A percentile compares a stretch with the other conserved stretches of the same genome.
Evolutionary conservation across 2,888 invertebrate genomes (phyloP).

Genomic region (Kuschelorhynchus macadamiae): DNA sequence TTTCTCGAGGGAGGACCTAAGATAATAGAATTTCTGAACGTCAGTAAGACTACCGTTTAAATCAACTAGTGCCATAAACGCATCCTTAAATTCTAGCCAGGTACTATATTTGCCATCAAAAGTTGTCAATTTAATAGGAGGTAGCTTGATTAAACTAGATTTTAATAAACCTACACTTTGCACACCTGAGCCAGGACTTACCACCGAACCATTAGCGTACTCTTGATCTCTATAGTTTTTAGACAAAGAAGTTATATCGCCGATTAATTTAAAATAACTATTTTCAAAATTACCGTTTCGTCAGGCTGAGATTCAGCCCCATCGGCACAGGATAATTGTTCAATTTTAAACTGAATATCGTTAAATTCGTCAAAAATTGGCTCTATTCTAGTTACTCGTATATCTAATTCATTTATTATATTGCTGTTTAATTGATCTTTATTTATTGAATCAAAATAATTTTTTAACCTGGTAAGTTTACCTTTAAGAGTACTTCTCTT

Average conservation of each 20-base stretch:
- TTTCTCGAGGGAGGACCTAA: conserved; percentile 1
- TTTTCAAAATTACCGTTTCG: conserved; percentile 1
- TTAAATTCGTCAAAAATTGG: conserved; percentile 3
- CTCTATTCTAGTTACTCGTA: background rate
- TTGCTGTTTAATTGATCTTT: no score
- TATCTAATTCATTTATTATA: background rate
- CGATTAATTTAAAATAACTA: conserved; percentile 4
- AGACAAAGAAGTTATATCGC: background rate
- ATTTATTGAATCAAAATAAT: no score
- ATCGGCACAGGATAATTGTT: background rate
- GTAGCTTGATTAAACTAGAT: conserved; percentile 7
- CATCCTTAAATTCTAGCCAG: conserved; percentile 25
- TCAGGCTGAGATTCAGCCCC: background rate
- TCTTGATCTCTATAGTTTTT: background rate
- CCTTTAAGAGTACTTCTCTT: no score
- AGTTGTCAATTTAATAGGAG: conserved; percentile 10
- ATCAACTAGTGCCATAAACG: conserved; percentile 15
- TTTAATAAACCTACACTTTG: background rate
- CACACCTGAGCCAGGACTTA: background rate
- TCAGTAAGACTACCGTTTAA: background rate
- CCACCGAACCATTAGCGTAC: background rate
- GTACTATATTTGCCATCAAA: conserved; percentile 23
- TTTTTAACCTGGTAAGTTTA: no score
- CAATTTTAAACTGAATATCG: conserved; percentile 5
- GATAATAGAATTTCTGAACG: conserved; percentile 16